phyloP scores from a whole-genome alignment of 2,888 invertebrate genomes.

The Podabrus alpinus region DNA sequence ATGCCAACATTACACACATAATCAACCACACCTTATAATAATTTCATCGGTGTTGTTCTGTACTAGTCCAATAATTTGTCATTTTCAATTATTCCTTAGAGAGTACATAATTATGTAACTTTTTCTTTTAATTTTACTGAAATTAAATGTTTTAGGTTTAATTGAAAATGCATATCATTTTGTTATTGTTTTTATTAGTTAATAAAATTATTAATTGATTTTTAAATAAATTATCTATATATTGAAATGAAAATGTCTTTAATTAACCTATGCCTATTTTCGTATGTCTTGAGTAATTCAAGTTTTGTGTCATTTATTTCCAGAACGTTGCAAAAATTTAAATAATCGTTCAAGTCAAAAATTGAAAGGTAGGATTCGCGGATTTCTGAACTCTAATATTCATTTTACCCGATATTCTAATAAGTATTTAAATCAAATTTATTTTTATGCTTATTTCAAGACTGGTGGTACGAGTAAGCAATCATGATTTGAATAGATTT shows the following conservation, averaged over 20 bases:
- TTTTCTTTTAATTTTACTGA: not conserved
- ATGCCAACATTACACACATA: not conserved
- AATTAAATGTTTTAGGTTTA: conserved; percentile 5
- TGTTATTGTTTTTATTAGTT: conserved; percentile 37
- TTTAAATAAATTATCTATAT: conserved; percentile 30
- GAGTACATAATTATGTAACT: conserved; percentile 3
- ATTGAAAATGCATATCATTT: conserved; percentile 29
- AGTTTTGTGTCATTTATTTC: no score
- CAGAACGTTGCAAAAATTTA: no score
- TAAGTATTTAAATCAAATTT: no score
- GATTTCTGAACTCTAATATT: no score
- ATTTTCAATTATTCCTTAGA: conserved; percentile 19
- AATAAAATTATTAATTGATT: conserved; percentile 30
- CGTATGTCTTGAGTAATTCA: not conserved
- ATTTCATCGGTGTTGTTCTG: conserved; percentile 46
- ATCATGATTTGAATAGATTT: no score
- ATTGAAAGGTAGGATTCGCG: no score
- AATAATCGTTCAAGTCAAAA: no score
- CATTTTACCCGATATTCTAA: no score
- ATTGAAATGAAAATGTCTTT: not conserved
- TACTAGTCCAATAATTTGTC: conserved; percentile 46
- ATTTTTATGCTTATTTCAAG: no score
- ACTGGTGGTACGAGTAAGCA: no score
- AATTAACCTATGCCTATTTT: not conserved
- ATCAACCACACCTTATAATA: not conserved